Conservation (phyloP, 2,888 invertebrate species). For the Drosophila silvestris region DNA sequence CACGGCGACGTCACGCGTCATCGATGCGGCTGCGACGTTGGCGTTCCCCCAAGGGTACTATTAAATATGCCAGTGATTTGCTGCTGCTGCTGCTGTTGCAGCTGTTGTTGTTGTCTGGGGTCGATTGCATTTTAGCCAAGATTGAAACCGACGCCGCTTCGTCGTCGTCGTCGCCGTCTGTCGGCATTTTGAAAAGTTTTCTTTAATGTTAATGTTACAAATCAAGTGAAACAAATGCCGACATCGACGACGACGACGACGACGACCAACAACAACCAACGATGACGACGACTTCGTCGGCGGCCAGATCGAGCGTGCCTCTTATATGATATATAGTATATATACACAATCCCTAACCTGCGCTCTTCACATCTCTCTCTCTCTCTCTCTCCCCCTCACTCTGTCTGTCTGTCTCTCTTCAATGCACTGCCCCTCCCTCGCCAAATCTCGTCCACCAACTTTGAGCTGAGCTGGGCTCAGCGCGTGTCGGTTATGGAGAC, state of each 20-base stretch:
- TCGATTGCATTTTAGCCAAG: slow-evolving; percentile 64
- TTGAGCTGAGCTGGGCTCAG: slow-evolving; percentile 49
- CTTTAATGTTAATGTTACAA: slow-evolving; percentile 76
- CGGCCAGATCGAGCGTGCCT: slow-evolving; percentile 73
- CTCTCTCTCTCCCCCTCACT: slow-evolving; percentile 5
- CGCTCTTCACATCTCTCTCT: slow-evolving; percentile 11
- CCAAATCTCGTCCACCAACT: neutral
- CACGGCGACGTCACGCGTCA: slow-evolving; percentile 57
- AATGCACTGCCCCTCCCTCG: neutral
- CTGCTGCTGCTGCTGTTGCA: neutral
- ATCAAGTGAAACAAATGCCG: slow-evolving; percentile 77
- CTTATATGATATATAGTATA: slow-evolving; percentile 61
- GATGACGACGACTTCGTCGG: slow-evolving; percentile 23
- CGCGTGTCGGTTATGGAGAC: slow-evolving; percentile 71
- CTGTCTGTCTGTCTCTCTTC: neutral
- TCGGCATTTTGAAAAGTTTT: slow-evolving; percentile 71
- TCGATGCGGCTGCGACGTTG: slow-evolving; percentile 27
- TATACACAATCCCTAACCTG: slow-evolving; percentile 50
- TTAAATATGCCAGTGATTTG: slow-evolving; percentile 38
- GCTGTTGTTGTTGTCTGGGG: slow-evolving; percentile 13
- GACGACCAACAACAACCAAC: slow-evolving; percentile 18
- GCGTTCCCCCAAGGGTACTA: slow-evolving; percentile 27
- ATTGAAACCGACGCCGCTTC: slow-evolving; percentile 30
- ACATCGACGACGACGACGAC: slow-evolving; percentile 42
- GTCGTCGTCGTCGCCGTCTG: slow-evolving; percentile 26